These are phyloP conservation scores for Tyria jacobaeae DNA, from an alignment of 2,888 invertebrate species.

Conservation along the genomic window DNA sequence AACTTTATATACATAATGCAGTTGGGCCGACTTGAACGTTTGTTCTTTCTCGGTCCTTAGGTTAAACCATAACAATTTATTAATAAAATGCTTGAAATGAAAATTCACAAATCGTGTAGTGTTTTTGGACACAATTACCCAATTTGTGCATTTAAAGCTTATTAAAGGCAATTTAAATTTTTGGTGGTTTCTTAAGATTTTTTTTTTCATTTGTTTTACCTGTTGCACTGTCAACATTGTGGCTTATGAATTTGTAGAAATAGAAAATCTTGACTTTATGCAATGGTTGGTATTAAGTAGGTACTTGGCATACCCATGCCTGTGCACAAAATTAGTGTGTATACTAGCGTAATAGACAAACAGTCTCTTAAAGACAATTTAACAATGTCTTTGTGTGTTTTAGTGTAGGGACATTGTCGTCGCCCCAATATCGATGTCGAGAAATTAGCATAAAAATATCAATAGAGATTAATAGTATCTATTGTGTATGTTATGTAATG, in stretches of 20 bases:
- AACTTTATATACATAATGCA: constrained; percentile 2
- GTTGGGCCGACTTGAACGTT: not conserved
- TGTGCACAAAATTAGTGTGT: too few species aligned
- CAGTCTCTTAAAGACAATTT: too few species aligned
- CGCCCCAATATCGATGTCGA: too few species aligned
- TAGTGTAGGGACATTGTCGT: too few species aligned
- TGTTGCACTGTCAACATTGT: not conserved
- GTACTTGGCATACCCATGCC: too few species aligned
- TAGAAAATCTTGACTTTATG: not conserved
- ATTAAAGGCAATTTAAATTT: not conserved
- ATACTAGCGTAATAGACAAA: too few species aligned
- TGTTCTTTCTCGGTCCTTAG: not conserved
- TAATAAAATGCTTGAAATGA: not conserved
- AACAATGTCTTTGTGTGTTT: too few species aligned
- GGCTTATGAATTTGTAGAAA: not conserved
- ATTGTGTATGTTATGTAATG: too few species aligned
- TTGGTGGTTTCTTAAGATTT: not conserved
- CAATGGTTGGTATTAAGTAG: not conserved
- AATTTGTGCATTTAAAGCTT: not conserved
- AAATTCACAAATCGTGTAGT: not conserved
- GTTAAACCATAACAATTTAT: not conserved
- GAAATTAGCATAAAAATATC: too few species aligned
- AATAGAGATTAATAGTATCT: too few species aligned
- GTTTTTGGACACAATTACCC: not conserved
- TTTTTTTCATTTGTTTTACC: not conserved